Base-by-base conservation (phyloP, 2,797 vertebrate genomes). In the Protonibea diacanthus region DNA sequence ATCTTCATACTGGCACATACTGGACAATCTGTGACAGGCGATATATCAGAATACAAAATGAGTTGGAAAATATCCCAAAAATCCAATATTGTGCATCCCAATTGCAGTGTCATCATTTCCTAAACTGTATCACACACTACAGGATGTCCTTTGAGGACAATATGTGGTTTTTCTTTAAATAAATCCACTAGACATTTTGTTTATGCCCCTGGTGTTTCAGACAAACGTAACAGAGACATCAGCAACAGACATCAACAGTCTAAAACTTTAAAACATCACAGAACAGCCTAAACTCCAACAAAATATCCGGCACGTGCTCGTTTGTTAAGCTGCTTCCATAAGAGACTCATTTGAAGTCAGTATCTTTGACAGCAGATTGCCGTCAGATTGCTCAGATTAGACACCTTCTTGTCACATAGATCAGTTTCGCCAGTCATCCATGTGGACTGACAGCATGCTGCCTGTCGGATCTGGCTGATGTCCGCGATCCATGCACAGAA, bases 351-450 rank as follows among this genome's bases (percentile, higher is more conserved):
- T 27, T 15, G 18, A 29, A 7, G 27, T 25, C 56, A n/a, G 12
- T 64, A 20, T 20, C 6, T 48, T 10, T 56, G 27, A 38, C 40
- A 27, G 21, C 65, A 56, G 23, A 47, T n/a, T 10, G 52, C 2
- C 13, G 15, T 57, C 60, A 64, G 68, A 51, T 9, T 52, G 47
- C 27, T 70, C 27, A 20, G 52, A 25, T 64, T 20, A 53, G 53
- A 25, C 33, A 53, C 47, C 47, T 60, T 49, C 20, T 21, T 33
- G 61, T 48, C 52, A 18, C 13, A 9, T 23, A 20, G 64, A 55
- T 47, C 20, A 38, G 20, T 11, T 38, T 11, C 38, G 59, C 10
- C 25, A 45, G 40, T 33, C 25, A 17, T 23, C 51, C 38, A n/a
- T 47, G 52, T 38, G 38, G 62, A 44, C 53, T 11, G 56, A 52